Conservation (phyloP, 2,888 invertebrate genomes). For the Rhyacophila evoluta region DNA sequence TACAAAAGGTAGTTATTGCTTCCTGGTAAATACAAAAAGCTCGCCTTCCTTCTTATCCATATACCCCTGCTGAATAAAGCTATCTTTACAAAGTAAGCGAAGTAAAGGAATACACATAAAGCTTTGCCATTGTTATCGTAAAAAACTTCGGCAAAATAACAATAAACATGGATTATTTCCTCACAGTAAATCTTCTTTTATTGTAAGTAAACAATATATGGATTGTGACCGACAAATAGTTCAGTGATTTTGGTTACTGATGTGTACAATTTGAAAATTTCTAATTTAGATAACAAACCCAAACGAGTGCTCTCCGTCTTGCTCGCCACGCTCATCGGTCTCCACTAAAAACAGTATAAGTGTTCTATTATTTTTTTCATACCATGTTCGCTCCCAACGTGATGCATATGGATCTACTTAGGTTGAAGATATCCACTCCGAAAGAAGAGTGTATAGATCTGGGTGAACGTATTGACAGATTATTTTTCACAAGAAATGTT, state of each 20-base stretch:
- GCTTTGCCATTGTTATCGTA: constrained; percentile 30
- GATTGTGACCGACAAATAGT: constrained; percentile 26
- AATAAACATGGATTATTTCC: constrained; percentile 45
- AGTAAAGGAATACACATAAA: constrained; percentile 30
- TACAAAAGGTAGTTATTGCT: constrained; percentile 48
- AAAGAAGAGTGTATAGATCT: no score
- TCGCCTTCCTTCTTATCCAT: constrained; percentile 46
- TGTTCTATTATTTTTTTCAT: no score
- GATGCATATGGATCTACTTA: no score
- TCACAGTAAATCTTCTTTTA: constrained; percentile 1
- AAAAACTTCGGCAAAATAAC: constrained; percentile 46
- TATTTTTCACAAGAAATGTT: no score
- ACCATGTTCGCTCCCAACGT: no score
- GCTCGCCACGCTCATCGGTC: no score
- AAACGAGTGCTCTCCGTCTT: no score
- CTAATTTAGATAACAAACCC: no score
- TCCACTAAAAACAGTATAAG: no score
- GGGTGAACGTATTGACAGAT: no score
- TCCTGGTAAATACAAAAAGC: constrained; percentile 53
- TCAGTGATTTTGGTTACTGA: not conserved
- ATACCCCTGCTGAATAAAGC: constrained; percentile 40
- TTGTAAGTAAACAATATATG: not conserved
- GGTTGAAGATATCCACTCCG: no score
- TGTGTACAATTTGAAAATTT: not conserved
- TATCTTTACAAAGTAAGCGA: constrained; percentile 30